Evolutionary conservation across 1,140 invertebrate species (phyloP).

Genomic region (Amphibalanus amphitrite): DNA sequence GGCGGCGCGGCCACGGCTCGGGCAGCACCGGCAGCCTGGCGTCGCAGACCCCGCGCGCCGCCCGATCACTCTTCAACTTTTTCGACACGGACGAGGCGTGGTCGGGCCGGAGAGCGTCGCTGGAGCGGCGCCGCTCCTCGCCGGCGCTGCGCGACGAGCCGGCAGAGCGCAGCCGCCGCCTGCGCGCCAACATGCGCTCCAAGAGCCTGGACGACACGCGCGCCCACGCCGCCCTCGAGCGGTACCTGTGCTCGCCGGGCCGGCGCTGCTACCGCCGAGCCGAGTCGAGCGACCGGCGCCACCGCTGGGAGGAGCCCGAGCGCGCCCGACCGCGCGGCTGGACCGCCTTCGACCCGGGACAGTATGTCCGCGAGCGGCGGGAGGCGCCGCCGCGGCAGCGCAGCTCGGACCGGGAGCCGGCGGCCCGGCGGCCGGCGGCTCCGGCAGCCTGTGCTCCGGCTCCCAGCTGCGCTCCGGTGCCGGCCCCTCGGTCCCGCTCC

Average conservation of each 20-base stretch:
- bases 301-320: not conserved
- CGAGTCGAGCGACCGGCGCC: not conserved
- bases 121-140: not conserved
- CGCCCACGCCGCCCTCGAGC: not conserved
- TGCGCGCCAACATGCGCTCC: not conserved
- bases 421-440: too few species aligned
- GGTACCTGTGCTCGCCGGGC: not conserved
- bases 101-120: not conserved
- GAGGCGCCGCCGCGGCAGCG: not conserved
- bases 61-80: not conserved
- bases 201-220: not conserved
- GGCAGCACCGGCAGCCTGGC: not conserved
- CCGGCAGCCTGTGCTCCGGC: too few species aligned
- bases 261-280: not conserved
- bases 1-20: not conserved
- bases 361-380: not conserved
- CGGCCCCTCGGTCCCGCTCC: too few species aligned
- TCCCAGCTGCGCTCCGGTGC: too few species aligned
- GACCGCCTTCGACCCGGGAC: not conserved
- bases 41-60: not conserved
- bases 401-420: not conserved
- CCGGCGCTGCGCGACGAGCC: not conserved
- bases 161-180: not conserved
- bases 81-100: not conserved
- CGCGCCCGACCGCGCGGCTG: not conserved